phyloP scores from a whole-genome alignment of 2,888 invertebrate species.

The Argyresthia albistria region DNA sequence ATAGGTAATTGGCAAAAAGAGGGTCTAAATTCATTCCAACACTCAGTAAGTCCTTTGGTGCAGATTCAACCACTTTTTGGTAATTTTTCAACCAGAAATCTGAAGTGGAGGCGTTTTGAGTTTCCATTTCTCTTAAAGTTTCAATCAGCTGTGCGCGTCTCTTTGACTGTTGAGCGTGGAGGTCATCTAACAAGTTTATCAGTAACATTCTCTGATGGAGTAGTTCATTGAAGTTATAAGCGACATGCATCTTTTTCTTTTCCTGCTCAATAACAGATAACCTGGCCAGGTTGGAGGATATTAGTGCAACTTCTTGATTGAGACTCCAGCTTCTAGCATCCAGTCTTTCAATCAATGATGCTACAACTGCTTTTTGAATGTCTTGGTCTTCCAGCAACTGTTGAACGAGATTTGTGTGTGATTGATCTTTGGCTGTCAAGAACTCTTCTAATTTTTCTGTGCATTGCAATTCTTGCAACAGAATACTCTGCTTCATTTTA shows the following conservation, averaged over 20 bases:
- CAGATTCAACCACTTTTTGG: conserved; percentile 83
- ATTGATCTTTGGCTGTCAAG: conserved; percentile 74
- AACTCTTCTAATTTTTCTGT: conserved; percentile 73
- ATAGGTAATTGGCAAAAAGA: conserved; percentile 76
- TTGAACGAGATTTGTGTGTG: conserved; percentile 71
- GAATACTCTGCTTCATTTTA: conserved; percentile 75
- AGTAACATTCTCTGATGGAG: conserved; percentile 78
- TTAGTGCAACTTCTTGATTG: conserved; percentile 81
- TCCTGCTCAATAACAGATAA: conserved; percentile 82
- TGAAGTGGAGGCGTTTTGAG: conserved; percentile 52
- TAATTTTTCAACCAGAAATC: conserved; percentile 87
- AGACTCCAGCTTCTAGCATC: conserved; percentile 84
- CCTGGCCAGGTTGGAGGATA: conserved; percentile 79
- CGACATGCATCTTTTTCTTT: conserved; percentile 76
- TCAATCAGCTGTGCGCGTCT: conserved; percentile 77
- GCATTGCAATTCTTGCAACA: conserved; percentile 71
- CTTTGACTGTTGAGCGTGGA: conserved; percentile 78
- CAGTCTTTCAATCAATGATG: conserved; percentile 78
- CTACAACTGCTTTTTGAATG: conserved; percentile 81
- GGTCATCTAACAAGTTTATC: conserved; percentile 76
- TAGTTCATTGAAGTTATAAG: conserved; percentile 80
- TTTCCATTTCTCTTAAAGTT: conserved; percentile 82
- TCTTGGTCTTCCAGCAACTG: conserved; percentile 78
- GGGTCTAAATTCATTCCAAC: conserved; percentile 77
- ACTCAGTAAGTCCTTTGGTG: conserved; percentile 77